Evolutionary conservation across 2,797 vertebrate species (phyloP), one percentile per base, ranked within the genome.

Genomic region (Pangasius krempfi): DNA sequence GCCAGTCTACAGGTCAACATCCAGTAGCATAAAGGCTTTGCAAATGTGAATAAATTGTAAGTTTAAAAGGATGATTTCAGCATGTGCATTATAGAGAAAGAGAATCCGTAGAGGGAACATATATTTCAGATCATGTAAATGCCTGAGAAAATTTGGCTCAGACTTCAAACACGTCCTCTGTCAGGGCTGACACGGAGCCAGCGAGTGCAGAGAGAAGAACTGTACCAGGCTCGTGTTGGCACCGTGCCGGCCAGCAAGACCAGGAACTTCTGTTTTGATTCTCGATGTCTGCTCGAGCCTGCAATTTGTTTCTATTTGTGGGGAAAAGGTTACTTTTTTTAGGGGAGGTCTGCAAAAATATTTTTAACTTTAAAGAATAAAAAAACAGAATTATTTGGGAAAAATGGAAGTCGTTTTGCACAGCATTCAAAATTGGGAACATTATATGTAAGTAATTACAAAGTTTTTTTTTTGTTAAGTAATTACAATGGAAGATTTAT

Each of bases 81-180:
- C 27, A 5, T 8, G 37, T 27, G 25, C 27, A 5, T 50, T 22
- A 13, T 7, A 33, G 62, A 52, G 60, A 84, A 62, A 47, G 33
- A 62, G 60, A 18, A n/a, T 80, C 30, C 33, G 1, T n/a, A n/a
- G 8, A 80, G 18, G 18, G 22, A 81, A 40, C 0, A 5, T 40
- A 62, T 81, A 81, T 83, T n/a, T 62, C 58, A 82, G 22, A 62
- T 44, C 60, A 47, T 20, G 40, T 40, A 80, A 37, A 80, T 58
- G 85, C 94, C 94, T 95, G 95, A 94, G 87, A 90, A 72, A 83
- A 83, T 93, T 94, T 96, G 95, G 94, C 94, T 90, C 72, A 2
- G 50, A 94, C 94, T 93, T 95, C 95, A 96, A 95, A 88, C 52
- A 33, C 92, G 93, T 92, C 92, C 82, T 90, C 91, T 88, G 0